A percentile compares a stretch with the other conserved stretches of the same genome.
Evolutionary conservation across 2,113 vertebrate genomes (phyloP).

Genomic region (Chaenocephalus aceratus): DNA sequence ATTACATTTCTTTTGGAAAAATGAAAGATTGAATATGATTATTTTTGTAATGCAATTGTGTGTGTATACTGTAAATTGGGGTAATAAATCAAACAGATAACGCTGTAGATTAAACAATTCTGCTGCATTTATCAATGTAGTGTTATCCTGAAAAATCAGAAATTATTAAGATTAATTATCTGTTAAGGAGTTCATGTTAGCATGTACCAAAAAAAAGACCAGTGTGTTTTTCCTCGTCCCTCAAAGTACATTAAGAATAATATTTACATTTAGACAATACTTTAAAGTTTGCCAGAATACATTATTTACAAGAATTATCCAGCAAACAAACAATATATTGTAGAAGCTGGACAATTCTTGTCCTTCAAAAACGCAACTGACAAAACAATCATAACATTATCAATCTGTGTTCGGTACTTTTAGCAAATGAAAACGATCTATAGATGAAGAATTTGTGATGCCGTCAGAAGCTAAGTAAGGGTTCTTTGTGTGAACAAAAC

Average conservation of each 20-base stretch:
- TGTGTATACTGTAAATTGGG: neutral
- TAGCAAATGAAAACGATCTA: no score
- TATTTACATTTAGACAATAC: neutral
- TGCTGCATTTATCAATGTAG: neutral
- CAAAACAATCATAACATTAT: neutral
- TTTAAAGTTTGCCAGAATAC: neutral
- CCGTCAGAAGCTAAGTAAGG: neutral
- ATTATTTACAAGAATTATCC: neutral
- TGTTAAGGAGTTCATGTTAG: neutral
- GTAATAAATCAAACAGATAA: slow-evolving; percentile 1
- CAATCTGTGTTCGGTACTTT: no score
- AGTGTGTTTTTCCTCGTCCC: no score
- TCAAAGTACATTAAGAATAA: neutral
- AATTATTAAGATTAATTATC: neutral
- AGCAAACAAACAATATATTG: neutral
- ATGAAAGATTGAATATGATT: neutral
- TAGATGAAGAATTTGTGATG: neutral
- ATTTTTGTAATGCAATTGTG: neutral
- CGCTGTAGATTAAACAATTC: no score
- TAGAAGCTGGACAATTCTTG: slow-evolving; percentile 1
- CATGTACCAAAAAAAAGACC: neutral
- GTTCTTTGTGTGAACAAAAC: neutral
- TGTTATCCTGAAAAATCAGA: neutral
- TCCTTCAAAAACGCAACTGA: neutral
- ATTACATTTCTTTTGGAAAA: neutral